Base-by-base conservation (phyloP, 1,140 invertebrate species). In the Drosophila tropicalis region DNA sequence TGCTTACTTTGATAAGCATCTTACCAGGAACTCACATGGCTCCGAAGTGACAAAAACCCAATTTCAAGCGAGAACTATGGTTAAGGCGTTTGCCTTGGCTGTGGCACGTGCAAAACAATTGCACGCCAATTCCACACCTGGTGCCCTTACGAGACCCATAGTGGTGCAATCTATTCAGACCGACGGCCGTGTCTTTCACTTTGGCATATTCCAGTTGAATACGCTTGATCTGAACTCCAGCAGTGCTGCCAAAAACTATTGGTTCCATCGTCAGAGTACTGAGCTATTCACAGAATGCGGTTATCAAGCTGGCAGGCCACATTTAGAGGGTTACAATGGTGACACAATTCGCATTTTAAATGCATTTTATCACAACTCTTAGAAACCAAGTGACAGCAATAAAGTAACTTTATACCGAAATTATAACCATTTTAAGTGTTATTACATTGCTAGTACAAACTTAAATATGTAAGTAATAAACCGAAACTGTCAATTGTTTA, bases 161-260 rank as follows among this genome's bases (percentile, higher is more conserved):
- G 94, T 95, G 32, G 90, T 98, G 9, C 97, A 98, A 85, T 95
- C 95, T 85, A 93, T 98, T 70, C 96, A 97, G 57, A 95, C 95
- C 1, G 95, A 97, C 89, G 95, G 96, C 13, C 92, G 94, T 66
- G 90, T 93, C 6, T 97, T 96, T 83, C 95, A 97, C 85, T 98
- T 98, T 91, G 95, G 95, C 9, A 94, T 97, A 40, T 95, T 96
- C 72, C 97, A 98, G 92, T 92, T 98, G n/a, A 98, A 98, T 85
- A 97, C 96, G 2, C 92, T 97, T 17, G 93, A 96, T 91, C 75
- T 96, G 4, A 93, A 94, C 87, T 93, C 93, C 3, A 87, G 62
- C 29, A 92, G 94, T 34, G 9, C 94, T n/a, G 91, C 93, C 2
- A 97, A 95, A 86, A 98, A 98, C 92, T 94, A 96, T 74, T 96